Conservation (phyloP, 1,140 invertebrate genomes). For the Drosophila tsacasi region DNA sequence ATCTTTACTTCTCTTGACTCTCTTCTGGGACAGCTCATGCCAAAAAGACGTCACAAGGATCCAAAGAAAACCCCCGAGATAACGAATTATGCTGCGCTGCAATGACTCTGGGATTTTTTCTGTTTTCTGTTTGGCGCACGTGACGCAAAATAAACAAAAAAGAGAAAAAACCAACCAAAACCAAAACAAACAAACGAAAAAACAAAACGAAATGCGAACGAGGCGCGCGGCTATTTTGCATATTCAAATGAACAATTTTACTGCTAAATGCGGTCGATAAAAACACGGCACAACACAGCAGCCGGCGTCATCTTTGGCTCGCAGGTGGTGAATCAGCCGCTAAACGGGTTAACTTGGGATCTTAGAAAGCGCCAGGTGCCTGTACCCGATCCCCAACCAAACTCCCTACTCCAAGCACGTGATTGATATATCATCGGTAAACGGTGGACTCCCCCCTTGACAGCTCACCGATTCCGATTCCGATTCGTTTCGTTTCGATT, state of each 20-base stretch:
- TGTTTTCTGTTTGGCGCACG: slow-evolving; percentile 59
- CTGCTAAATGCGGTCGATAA: slow-evolving; percentile 47
- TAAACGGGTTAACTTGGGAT: slow-evolving; percentile 35
- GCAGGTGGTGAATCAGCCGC: slow-evolving; percentile 64
- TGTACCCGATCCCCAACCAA: not conserved
- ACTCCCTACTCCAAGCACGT: slow-evolving; percentile 25
- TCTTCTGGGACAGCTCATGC: slow-evolving; percentile 12
- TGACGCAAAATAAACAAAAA: slow-evolving; percentile 67
- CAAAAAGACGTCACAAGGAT: slow-evolving; percentile 1
- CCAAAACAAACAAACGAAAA: slow-evolving; percentile 36
- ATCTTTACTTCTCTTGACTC: not conserved
- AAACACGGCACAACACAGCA: slow-evolving; percentile 21
- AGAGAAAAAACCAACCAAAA: slow-evolving; percentile 18
- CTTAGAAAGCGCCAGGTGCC: slow-evolving; percentile 51
- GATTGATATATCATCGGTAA: slow-evolving; percentile 60
- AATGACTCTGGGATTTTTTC: slow-evolving; percentile 43
- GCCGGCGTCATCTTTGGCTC: slow-evolving; percentile 44
- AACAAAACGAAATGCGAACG: slow-evolving; percentile 50
- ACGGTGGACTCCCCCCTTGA: slow-evolving; percentile 30
- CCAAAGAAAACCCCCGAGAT: slow-evolving; percentile 27
- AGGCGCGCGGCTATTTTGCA: slow-evolving; percentile 71
- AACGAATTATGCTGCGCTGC: slow-evolving; percentile 46
- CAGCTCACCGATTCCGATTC: slow-evolving; percentile 29
- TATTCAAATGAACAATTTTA: slow-evolving; percentile 71
- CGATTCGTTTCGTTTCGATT: slow-evolving; percentile 41